Conservation (phyloP, 2,797 vertebrate species). For the Rhinophrynus dorsalis region DNA sequence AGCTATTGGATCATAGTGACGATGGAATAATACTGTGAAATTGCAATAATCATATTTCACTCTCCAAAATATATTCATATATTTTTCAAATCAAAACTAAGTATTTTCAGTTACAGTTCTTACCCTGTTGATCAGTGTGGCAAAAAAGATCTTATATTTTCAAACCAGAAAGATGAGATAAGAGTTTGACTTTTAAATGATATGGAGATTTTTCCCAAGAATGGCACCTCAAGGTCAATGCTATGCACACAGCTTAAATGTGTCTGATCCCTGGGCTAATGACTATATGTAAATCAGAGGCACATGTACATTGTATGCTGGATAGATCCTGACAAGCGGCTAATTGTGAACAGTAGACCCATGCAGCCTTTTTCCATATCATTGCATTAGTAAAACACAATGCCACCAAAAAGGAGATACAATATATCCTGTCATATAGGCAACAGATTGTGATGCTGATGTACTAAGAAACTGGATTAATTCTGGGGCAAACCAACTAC, state of each 20-base stretch:
- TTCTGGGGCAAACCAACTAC: too few species aligned
- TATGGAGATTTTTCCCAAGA: constrained; percentile 40
- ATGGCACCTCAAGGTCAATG: constrained; percentile 32
- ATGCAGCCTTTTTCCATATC: background rate
- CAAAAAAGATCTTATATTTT: constrained; percentile 4
- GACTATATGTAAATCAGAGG: constrained; percentile 39
- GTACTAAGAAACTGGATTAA: too few species aligned
- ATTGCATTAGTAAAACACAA: background rate
- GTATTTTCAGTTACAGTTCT: too few species aligned
- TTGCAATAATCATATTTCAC: too few species aligned
- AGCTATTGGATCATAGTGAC: too few species aligned
- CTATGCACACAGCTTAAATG: constrained; percentile 33
- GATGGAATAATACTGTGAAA: too few species aligned
- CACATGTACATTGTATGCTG: constrained; percentile 10
- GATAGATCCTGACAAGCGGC: constrained; percentile 25
- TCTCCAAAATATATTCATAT: too few species aligned
- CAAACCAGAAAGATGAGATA: too few species aligned
- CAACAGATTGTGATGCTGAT: too few species aligned
- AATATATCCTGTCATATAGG: too few species aligned
- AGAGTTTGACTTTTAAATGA: constrained; percentile 31
- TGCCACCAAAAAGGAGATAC: background rate
- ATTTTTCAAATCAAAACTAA: too few species aligned
- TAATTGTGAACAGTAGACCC: background rate
- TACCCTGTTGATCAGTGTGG: too few species aligned
- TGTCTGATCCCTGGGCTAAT: constrained; percentile 38